These are phyloP conservation scores for Carpatolechia fugitivella DNA, from an alignment of 2,888 invertebrate species.

Conservation along the genomic window DNA sequence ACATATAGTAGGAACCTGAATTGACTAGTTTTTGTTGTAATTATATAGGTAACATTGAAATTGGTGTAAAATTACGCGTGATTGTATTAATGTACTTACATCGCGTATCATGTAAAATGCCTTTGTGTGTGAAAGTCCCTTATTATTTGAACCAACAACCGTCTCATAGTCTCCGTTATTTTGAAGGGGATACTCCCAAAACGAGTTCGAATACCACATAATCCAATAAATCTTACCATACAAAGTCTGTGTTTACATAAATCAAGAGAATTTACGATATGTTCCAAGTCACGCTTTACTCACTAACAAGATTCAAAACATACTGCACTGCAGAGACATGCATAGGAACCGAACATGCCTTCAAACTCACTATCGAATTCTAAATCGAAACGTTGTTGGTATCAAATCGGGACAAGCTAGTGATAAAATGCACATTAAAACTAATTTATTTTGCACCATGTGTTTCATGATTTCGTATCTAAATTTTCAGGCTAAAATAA, in stretches of 20 bases:
- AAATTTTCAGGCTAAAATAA: not conserved
- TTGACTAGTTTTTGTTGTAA: too few species aligned
- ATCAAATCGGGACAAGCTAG: not conserved
- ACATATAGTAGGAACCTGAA: too few species aligned
- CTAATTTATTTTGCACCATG: not conserved
- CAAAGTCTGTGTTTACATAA: conserved; percentile 10
- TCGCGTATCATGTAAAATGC: too few species aligned
- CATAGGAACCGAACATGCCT: not conserved
- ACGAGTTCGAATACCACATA: not conserved
- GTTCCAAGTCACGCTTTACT: conserved; percentile 3
- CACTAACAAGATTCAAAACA: not conserved
- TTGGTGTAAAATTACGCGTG: too few species aligned
- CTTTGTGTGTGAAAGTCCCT: too few species aligned
- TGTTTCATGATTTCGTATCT: not conserved
- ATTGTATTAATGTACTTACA: too few species aligned
- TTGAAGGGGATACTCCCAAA: too few species aligned
- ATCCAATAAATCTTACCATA: conserved; percentile 16
- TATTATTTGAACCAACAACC: too few species aligned
- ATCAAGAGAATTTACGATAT: conserved; percentile 17
- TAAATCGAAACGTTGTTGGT: not conserved
- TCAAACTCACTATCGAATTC: not conserved
- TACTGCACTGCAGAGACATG: not conserved
- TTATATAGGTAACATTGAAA: too few species aligned
- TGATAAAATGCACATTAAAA: conserved; percentile 9
- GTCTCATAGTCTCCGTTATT: too few species aligned